phyloP scores from a whole-genome alignment of 1,140 invertebrate species.

The Nymphalis io region DNA sequence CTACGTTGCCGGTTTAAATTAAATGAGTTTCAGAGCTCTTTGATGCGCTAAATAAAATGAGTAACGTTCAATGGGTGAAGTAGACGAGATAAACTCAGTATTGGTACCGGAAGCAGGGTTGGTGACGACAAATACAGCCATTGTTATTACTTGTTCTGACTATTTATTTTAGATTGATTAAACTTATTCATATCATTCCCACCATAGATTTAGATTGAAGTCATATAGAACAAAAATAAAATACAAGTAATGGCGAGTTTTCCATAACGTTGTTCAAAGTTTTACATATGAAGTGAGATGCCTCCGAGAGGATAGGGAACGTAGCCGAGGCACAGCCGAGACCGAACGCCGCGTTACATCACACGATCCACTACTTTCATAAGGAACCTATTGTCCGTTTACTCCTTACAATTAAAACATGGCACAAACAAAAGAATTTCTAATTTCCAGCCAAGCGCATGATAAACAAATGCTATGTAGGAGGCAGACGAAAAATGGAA shows the following conservation, averaged over 20 bases:
- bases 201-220: neutral
- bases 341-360: slow-evolving; percentile 38
- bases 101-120: neutral
- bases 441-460: slow-evolving; percentile 65
- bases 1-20: slow-evolving; percentile 34
- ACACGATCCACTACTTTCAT: slow-evolving; percentile 50
- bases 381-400: slow-evolving; percentile 56
- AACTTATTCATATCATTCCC: no score
- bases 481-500: slow-evolving; percentile 62
- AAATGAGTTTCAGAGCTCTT: slow-evolving; percentile 38
- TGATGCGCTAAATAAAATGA: slow-evolving; percentile 37
- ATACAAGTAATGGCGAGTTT: neutral
- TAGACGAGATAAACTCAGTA: neutral
- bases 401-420: slow-evolving; percentile 69
- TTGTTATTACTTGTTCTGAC: no score
- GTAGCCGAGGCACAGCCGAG: slow-evolving; percentile 9
- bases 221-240: neutral
- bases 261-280: neutral
- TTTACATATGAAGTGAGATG: neutral
- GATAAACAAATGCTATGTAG: slow-evolving; percentile 68
- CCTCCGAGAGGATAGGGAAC: slow-evolving; percentile 2
- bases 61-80: slow-evolving; percentile 18
- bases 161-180: no score
- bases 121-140: no score
- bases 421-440: slow-evolving; percentile 69